Conservation (phyloP, 92 coral and sea anemone genomes). For the Phenganax stokvisi region DNA sequence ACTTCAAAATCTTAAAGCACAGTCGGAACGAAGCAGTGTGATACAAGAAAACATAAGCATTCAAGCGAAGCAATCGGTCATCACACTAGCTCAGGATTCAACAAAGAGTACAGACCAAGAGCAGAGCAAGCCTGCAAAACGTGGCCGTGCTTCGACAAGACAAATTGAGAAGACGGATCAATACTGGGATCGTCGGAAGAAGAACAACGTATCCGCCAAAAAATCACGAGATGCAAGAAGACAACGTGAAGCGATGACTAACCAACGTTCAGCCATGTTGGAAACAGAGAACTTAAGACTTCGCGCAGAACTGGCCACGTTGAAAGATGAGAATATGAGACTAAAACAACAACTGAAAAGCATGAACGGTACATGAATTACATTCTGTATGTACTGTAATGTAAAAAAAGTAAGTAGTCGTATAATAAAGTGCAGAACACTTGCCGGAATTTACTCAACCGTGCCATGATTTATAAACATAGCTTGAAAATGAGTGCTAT, state of each 20-base stretch:
- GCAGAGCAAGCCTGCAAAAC: background rate
- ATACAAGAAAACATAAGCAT: slow-evolving; percentile 8
- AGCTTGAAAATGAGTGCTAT: no score
- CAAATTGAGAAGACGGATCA: slow-evolving; percentile 35
- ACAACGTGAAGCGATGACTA: slow-evolving; percentile 21
- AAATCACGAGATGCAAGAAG: slow-evolving; percentile 33
- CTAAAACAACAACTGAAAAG: slow-evolving; percentile 15
- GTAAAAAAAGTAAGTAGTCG: background rate
- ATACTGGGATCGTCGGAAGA: slow-evolving; percentile 40
- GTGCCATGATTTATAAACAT: no score
- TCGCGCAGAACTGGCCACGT: slow-evolving; percentile 31
- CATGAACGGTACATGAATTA: background rate
- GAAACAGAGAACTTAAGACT: slow-evolving; percentile 29
- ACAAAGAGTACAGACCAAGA: background rate
- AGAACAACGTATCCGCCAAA: slow-evolving; percentile 30
- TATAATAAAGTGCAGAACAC: background rate
- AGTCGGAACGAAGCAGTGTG: slow-evolving; percentile 21
- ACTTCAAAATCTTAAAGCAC: background rate
- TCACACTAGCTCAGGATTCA: background rate
- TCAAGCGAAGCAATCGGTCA: slow-evolving; percentile 1
- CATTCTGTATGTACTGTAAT: background rate
- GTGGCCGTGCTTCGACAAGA: slow-evolving; percentile 33
- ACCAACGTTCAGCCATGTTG: slow-evolving; percentile 31
- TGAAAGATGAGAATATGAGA: slow-evolving; percentile 16
- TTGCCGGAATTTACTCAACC: no score